Evolutionary conservation across 2,113 vertebrate species (phyloP), one percentile per base, ranked within the genome.

Genomic region (Hiodon alosoides): DNA sequence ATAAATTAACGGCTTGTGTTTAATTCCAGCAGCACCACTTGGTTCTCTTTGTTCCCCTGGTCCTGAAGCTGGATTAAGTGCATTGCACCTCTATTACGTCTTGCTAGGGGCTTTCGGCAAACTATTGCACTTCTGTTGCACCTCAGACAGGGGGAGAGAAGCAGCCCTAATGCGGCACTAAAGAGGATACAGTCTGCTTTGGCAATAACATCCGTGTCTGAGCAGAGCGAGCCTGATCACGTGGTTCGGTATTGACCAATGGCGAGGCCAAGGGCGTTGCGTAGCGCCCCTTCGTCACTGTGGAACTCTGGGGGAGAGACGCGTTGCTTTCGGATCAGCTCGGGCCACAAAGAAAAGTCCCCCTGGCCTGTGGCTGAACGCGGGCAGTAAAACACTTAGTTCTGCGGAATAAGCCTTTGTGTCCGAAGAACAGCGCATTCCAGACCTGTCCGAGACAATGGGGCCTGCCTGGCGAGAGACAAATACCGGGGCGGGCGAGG

Each of bases 381-480:
- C 57, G n/a, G 5, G 57, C 57, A 48, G 31, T 76, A 67, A 76
- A 75, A 71, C 17, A 57, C 65, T 79, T 71, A 72, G 69, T 68
- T 76, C 79, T 73, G 60, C 31, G 58, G 46, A 53, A 67, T 67
- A 64, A 11, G 66, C 74, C 71, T 76, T 51, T 62, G 16, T 54
- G 69, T 60, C 73, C 72, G 58, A 51, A 71, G 51, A 65, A 14
- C n/a, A 54, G 16, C 31, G 17, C 14, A 13, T 59, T 54, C 10
- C 58, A 46, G 58, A 55, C 68, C 59, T 48, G 71, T n/a, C 55
- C 54, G 74, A 65, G 58, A 80, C 75, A 79, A 76, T 51, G 61
- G 55, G 59, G 55, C 71, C 65, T n/a, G 54, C 16, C 75, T 59
- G 78, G 65, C 72, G 80, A 60, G 74, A 76, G 70, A 11, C 57